Percentiles rank a stretch among this genome's conserved stretches.
phyloP scores from a whole-genome alignment of 2,797 vertebrate species.

The Perodicticus potto region DNA sequence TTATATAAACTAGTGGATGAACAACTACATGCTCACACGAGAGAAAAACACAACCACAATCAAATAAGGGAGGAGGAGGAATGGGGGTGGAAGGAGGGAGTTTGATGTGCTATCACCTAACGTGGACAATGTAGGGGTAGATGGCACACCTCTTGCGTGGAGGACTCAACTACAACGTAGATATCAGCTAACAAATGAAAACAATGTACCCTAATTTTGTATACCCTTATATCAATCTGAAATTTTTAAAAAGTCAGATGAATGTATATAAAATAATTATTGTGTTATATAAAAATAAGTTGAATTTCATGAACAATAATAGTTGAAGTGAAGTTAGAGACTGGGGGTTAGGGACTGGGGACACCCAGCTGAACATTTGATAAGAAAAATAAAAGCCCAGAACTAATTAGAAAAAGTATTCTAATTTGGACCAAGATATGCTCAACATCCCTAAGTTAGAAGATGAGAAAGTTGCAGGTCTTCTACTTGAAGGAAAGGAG shows the following conservation, averaged over 20 bases:
- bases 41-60: too few species aligned
- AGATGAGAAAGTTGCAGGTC: background rate
- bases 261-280: background rate
- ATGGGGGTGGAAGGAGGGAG: too few species aligned
- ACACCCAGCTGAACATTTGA: background rate
- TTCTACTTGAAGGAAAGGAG: background rate
- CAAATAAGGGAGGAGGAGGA: too few species aligned
- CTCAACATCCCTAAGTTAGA: background rate
- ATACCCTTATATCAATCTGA: too few species aligned
- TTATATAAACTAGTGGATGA: too few species aligned
- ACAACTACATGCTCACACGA: too few species aligned
- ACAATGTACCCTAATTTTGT: too few species aligned
- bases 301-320: background rate
- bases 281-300: background rate
- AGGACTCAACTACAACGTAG: too few species aligned
- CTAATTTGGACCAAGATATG: background rate
- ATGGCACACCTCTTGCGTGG: too few species aligned
- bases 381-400: background rate
- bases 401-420: background rate
- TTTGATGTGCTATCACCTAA: too few species aligned
- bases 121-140: too few species aligned
- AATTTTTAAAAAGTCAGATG: background rate
- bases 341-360: fast-evolving
- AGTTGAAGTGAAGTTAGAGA: background rate
- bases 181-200: too few species aligned